Evolutionary conservation across 2,888 invertebrate genomes (phyloP).

Genomic region (Hydriomena furcata): DNA sequence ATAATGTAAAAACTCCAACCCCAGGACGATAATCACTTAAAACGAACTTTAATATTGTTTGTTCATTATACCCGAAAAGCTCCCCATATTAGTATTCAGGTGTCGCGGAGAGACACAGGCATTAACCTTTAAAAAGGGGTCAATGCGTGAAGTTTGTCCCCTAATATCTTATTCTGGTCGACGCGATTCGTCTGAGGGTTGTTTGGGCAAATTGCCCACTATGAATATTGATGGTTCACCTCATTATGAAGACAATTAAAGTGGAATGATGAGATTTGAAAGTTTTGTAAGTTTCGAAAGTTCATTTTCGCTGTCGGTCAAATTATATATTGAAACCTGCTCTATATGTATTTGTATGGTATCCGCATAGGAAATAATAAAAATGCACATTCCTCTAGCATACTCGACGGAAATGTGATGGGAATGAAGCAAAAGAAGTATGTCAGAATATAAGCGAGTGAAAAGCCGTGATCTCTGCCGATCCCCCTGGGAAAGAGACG

Average conservation of each 20-base stretch:
- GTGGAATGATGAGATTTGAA: constrained; percentile 48
- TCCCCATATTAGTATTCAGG: constrained; percentile 72
- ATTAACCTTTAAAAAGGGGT: constrained; percentile 82
- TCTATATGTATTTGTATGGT: no score
- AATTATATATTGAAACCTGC: no score
- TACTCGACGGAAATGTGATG: no score
- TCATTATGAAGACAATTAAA: constrained; percentile 63
- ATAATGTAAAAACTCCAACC: constrained; percentile 11
- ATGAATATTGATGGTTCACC: constrained; percentile 69
- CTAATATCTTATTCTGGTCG: constrained; percentile 77
- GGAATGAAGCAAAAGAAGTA: no score
- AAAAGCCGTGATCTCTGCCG: no score
- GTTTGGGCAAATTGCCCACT: constrained; percentile 66
- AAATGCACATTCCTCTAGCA: no score
- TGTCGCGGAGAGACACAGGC: constrained; percentile 60
- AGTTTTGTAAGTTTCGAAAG: constrained; percentile 14
- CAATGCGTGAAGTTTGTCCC: constrained; percentile 77
- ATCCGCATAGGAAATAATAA: no score
- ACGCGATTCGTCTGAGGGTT: constrained; percentile 63
- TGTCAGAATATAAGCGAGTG: no score
- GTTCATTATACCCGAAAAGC: constrained; percentile 38
- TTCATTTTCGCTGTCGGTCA: constrained; percentile 15
- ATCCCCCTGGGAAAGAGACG: no score
- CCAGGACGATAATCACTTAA: constrained; percentile 21
- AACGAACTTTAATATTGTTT: constrained; percentile 33